Conservation (phyloP, 2,113 vertebrate genomes). For the Aplodontia rufa region DNA sequence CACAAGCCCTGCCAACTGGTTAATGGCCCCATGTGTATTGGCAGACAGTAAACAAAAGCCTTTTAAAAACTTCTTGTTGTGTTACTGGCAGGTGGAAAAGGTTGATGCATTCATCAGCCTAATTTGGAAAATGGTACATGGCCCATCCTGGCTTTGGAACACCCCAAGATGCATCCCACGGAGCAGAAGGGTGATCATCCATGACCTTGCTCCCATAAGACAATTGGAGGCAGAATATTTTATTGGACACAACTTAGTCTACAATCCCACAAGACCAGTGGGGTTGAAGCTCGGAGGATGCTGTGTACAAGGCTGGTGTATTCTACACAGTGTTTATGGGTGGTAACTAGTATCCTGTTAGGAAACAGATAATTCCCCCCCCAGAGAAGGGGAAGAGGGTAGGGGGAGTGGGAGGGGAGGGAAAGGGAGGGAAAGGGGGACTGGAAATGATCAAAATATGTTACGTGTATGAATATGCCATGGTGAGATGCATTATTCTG, state of each 20-base stretch:
- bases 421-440: too few relatives aligned
- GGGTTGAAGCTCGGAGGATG: not conserved
- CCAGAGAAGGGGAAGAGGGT: not conserved
- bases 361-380: not conserved
- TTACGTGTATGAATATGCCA: not conserved
- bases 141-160: not conserved
- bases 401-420: too few relatives aligned
- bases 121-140: conserved; percentile 55
- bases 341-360: not conserved
- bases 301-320: not conserved
- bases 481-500: not conserved
- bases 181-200: conserved; percentile 36
- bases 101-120: conserved; percentile 66
- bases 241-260: not conserved
- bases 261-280: not conserved
- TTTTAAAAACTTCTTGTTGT: conserved; percentile 72
- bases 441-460: not conserved
- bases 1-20: conserved; percentile 51
- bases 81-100: conserved; percentile 72
- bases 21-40: conserved; percentile 63
- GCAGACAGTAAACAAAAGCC: conserved; percentile 68
- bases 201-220: not conserved
- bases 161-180: not conserved
- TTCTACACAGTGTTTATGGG: not conserved
- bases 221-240: conserved; percentile 34